phyloP scores from a whole-genome alignment of 1,140 invertebrate species.

The Campoletis sonorensis region DNA sequence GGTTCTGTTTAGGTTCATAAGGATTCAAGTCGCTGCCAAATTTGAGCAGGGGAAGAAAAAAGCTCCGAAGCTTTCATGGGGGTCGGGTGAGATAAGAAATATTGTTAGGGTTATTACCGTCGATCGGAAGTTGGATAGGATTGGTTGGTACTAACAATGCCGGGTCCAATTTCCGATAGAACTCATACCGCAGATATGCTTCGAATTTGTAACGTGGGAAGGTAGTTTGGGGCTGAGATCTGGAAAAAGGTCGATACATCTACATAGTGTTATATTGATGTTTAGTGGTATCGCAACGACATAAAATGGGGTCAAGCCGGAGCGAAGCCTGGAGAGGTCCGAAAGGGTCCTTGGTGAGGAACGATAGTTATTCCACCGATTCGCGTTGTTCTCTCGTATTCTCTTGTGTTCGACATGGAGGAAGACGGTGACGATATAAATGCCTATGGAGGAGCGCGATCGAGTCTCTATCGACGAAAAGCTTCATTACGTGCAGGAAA shows the following conservation, averaged over 20 bases:
- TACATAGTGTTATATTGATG: not conserved
- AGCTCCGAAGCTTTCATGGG: no score
- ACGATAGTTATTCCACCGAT: slow-evolving; percentile 13
- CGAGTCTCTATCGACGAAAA: not conserved
- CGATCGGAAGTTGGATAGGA: no score
- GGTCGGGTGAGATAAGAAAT: no score
- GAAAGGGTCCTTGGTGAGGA: not conserved
- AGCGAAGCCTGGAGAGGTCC: not conserved
- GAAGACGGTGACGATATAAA: not conserved
- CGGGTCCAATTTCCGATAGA: no score
- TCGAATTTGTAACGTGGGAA: not conserved
- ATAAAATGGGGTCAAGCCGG: slow-evolving; percentile 32
- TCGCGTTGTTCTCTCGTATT: not conserved
- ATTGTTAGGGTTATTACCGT: no score
- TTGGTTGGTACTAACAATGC: no score
- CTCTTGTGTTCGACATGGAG: not conserved
- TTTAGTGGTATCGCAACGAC: not conserved
- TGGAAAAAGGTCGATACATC: not conserved
- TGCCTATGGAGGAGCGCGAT: not conserved
- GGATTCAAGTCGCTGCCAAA: no score
- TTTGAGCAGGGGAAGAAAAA: no score
- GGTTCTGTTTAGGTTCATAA: no score
- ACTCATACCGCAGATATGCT: no score
- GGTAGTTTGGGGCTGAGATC: not conserved
- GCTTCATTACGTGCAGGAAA: slow-evolving; percentile 62